Evolutionary conservation across 2,888 invertebrate species (phyloP).

Genomic region (Drosophila silvestris): DNA sequence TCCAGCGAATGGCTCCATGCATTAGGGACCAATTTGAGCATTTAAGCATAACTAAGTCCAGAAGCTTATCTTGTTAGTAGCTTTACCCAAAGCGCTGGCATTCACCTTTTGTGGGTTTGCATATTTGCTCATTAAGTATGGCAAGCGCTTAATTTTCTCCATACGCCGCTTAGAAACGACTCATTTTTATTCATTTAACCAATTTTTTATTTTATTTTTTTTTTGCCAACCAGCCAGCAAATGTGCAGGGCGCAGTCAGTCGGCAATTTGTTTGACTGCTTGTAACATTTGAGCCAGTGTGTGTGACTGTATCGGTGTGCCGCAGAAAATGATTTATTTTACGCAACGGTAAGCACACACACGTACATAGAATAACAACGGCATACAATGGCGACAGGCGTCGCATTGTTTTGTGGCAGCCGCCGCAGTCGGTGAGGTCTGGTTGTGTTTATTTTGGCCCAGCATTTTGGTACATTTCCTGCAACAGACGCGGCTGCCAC

Average conservation of each 20-base stretch:
- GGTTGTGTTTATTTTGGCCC: constrained; percentile 70
- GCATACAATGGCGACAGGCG: constrained; percentile 55
- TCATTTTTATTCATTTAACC: constrained; percentile 79
- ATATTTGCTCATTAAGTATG: constrained; percentile 45
- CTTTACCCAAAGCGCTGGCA: constrained; percentile 23
- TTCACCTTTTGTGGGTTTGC: constrained; percentile 29
- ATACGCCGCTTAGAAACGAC: constrained; percentile 53
- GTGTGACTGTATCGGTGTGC: constrained; percentile 36
- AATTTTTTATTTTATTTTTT: constrained; percentile 38
- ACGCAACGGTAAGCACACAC: constrained; percentile 69
- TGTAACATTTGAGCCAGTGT: constrained; percentile 45
- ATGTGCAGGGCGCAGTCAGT: constrained; percentile 30
- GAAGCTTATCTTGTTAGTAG: constrained; percentile 25
- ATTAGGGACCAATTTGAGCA: constrained; percentile 25
- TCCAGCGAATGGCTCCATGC: constrained; percentile 20
- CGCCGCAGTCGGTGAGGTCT: constrained; percentile 58
- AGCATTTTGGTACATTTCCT: constrained; percentile 61
- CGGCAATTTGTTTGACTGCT: constrained; percentile 72
- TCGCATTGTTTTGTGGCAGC: constrained; percentile 73
- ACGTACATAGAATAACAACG: constrained; percentile 52
- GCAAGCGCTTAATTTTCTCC: constrained; percentile 64
- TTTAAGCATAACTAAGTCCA: constrained; percentile 34
- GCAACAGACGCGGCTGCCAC: constrained; percentile 45
- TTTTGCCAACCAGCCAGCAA: constrained; percentile 4
- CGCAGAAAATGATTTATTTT: constrained; percentile 76